Base-by-base conservation (phyloP, 2,888 invertebrate genomes). In the Hemithea aestivaria region DNA sequence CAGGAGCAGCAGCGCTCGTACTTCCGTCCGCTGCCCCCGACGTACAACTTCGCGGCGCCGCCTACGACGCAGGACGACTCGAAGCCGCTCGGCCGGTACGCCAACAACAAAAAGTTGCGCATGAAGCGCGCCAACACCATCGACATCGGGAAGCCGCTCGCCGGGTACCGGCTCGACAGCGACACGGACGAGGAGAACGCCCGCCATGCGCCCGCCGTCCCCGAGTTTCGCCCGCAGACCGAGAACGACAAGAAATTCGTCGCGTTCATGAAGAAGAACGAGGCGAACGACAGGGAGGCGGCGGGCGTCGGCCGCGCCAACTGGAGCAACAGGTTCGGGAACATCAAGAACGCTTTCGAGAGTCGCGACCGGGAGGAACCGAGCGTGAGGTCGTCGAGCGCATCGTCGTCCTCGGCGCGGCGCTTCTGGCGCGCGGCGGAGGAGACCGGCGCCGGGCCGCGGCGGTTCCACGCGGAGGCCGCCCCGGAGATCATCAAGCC, bases 111-210 rank as follows among this genome's bases (percentile, higher is more conserved):
- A 55, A 94, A 93, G 63, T 84, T 91, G 11, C 91, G 92, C 57
- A 94, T 96, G 91, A 96, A 95, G 73, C 90, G 96, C 8, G 95
- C 96, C 2, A 96, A 96, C 56, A 96, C 96, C 1, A 94, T 96
- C 47, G 95, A 96, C 64, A 95, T 96, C 66, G 95, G 95, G 0
- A 94, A 94, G 59, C 90, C 91, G 0, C 88, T 75, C 11, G 89
- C 80, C n/a, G 87, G 87, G 10, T 89, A 90, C 62, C 79, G 84
- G 28, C 67, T 87, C n/a, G 81, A 84, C 46, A 72, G 68, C 42
- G 84, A 87, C 41, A 87, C 88, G 9, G 88, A 89, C 29, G 87
- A 88, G 16, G 87, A 85, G 6, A 66, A 71, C 29, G 22, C 9
- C 3, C 44, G 38, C 65, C 54, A 66, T 54, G 48, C 59, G 1